A percentile compares a stretch with the other conserved stretches of the same genome.
Conservation (phyloP, 2,113 vertebrate genomes). For the Hippocampus guttulatus region DNA sequence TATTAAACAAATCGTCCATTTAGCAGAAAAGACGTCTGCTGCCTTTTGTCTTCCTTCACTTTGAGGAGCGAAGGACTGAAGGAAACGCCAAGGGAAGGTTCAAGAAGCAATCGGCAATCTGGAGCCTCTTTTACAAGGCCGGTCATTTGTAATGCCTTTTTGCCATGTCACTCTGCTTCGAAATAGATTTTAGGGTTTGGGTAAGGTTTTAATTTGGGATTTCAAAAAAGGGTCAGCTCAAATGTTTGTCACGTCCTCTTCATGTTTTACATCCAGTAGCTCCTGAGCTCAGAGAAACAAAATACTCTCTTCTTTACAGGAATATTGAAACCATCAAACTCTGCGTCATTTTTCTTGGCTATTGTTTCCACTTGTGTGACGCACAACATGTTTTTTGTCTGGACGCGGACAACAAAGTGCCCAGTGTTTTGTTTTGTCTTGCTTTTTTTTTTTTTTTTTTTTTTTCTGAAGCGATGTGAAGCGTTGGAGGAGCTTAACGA, state of each 20-base stretch:
- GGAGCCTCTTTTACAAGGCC: no score
- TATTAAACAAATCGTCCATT: conserved; percentile 65
- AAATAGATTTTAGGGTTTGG: no score
- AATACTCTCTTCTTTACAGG: no score
- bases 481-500: conserved; percentile 20
- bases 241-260: no score
- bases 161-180: no score
- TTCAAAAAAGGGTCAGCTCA: no score
- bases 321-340: no score
- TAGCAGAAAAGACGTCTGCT: conserved; percentile 33
- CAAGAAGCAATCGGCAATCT: background rate
- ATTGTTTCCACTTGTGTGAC: conserved; percentile 26
- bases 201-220: no score
- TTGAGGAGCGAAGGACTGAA: conserved; percentile 10
- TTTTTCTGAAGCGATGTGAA: conserved; percentile 14
- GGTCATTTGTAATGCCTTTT: no score
- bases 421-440: conserved; percentile 28
- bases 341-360: no score
- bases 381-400: conserved; percentile 28
- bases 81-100: conserved; percentile 19
- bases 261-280: no score
- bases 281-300: no score
- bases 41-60: conserved; percentile 7
- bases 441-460: background rate
- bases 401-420: conserved; percentile 41